Base-by-base conservation (phyloP, 2,113 vertebrate genomes). In the Cercocebus atys region DNA sequence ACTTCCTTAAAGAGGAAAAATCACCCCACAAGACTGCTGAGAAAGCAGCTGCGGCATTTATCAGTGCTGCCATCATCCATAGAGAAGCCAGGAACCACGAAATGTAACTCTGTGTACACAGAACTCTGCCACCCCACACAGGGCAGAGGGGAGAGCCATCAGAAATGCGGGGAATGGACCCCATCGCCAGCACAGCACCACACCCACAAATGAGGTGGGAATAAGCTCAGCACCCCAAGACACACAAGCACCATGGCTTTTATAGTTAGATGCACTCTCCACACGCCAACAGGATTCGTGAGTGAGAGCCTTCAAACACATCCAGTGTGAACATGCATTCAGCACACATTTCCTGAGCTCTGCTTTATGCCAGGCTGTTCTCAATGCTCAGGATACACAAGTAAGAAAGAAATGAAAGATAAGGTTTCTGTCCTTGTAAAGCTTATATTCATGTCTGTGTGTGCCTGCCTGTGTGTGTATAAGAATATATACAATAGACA, bases 31-130 rank as follows among this genome's bases (percentile, higher is more conserved):
- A 47, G 83, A 18, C 78, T 2, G 0, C 47, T 25, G n/a, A 82
- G 81, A 76, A 57, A 55, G 55, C 55, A 79, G 18, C 3, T n/a
- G 8, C 4, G 6, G 30, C 14, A 20, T 23, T 89, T 9, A 43
- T 38, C 1, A 50, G 38, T 18, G 9, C 8, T 25, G 52, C 4
- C n/a, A 6, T 18, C 0, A 0, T 45, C 27, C 1, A 0, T 0
- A 9, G 50, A 22, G 59, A 94, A 90, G 10, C n/a, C 32, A 40
- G 16, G 61, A 52, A 57, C 43, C 75, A 79, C 66, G 12, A 3
- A 64, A 55, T 6, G 10, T 1, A 68, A 38, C 96, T 35, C 9
- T 3, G 38, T n/a, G 2, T 45, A 64, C 59, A 57, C 23, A 17
- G 6, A 0, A 5, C 10, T 70, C 27, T 73, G 79, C 14, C 52